Conservation (phyloP, 2,113 vertebrate genomes). For the Bagarius yarrelli region DNA sequence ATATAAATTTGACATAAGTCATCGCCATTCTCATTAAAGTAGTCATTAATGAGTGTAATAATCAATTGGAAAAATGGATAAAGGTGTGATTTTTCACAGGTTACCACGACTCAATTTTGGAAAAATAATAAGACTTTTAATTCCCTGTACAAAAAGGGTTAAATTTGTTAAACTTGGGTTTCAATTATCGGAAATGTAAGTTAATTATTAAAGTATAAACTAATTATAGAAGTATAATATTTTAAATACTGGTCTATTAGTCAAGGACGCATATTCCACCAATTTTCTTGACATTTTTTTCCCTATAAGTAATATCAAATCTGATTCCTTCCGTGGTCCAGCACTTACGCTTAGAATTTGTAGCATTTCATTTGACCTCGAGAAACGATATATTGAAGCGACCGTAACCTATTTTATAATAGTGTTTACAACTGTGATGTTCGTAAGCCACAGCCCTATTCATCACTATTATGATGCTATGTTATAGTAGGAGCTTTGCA, state of each 20-base stretch:
- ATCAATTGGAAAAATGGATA: neutral
- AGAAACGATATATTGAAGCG: slow-evolving; percentile 46
- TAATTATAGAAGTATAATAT: neutral
- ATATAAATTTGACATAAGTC: neutral
- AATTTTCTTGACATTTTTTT: slow-evolving; percentile 32
- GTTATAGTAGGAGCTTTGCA: slow-evolving; percentile 62
- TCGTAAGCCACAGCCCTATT: slow-evolving; percentile 61
- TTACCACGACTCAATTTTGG: too few relatives aligned
- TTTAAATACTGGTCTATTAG: slow-evolving; percentile 14
- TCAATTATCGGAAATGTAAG: neutral
- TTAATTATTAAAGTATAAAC: neutral
- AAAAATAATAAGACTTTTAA: too few relatives aligned
- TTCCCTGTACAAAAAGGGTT: too few relatives aligned
- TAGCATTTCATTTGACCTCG: slow-evolving; percentile 46
- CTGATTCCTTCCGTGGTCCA: slow-evolving; percentile 42
- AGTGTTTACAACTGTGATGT: slow-evolving; percentile 54
- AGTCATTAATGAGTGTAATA: too few relatives aligned
- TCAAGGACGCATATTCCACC: slow-evolving; percentile 16
- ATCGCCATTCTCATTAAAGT: neutral
- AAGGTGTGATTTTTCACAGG: neutral
- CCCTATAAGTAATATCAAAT: slow-evolving; percentile 55
- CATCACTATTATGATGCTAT: slow-evolving; percentile 72
- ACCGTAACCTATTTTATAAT: slow-evolving; percentile 54
- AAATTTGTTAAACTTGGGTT: too few relatives aligned
- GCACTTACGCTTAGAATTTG: slow-evolving; percentile 51